Evolutionary conservation across 2,113 vertebrate genomes (phyloP).

Genomic region (Psittacara wagleri): DNA sequence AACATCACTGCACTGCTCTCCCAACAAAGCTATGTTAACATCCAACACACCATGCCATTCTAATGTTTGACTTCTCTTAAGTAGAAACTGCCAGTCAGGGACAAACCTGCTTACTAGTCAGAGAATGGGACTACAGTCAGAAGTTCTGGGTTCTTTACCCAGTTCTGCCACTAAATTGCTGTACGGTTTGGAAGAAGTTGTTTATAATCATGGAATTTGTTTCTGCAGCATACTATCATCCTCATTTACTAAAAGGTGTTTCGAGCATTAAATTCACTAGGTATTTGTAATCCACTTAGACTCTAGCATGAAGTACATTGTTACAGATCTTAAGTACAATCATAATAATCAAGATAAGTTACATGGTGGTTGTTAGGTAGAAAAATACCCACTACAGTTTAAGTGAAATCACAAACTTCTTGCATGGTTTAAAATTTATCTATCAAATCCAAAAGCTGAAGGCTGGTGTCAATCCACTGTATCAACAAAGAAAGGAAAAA

Average conservation of each 20-base stretch:
- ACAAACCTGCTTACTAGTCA: constrained; percentile 44
- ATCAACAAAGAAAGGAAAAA: constrained; percentile 59
- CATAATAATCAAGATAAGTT: not conserved
- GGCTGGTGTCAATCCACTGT: constrained; percentile 63
- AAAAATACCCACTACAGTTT: constrained; percentile 48
- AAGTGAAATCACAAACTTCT: constrained; percentile 53
- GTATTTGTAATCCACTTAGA: constrained; percentile 37
- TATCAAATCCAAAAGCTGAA: constrained; percentile 62
- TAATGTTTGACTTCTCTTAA: constrained; percentile 37
- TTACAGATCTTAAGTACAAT: constrained; percentile 15
- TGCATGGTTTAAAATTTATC: constrained; percentile 48
- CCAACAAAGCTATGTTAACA: constrained; percentile 53
- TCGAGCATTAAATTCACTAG: constrained; percentile 16
- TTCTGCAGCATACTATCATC: not conserved
- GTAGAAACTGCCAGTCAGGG: constrained; percentile 33
- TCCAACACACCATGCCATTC: constrained; percentile 53
- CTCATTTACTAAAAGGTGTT: constrained; percentile 4
- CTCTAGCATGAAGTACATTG: constrained; percentile 11
- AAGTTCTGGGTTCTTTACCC: constrained; percentile 1
- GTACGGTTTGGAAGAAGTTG: constrained; percentile 21
- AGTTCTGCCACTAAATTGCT: constrained; percentile 39
- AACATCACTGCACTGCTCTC: constrained; percentile 62
- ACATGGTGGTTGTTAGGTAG: constrained; percentile 25
- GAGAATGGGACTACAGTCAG: constrained; percentile 25
- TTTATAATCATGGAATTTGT: not conserved